Evolutionary conservation across 2,797 vertebrate species (phyloP), one percentile per base, ranked within the genome.

Genomic region (Oreortyx pictus): DNA sequence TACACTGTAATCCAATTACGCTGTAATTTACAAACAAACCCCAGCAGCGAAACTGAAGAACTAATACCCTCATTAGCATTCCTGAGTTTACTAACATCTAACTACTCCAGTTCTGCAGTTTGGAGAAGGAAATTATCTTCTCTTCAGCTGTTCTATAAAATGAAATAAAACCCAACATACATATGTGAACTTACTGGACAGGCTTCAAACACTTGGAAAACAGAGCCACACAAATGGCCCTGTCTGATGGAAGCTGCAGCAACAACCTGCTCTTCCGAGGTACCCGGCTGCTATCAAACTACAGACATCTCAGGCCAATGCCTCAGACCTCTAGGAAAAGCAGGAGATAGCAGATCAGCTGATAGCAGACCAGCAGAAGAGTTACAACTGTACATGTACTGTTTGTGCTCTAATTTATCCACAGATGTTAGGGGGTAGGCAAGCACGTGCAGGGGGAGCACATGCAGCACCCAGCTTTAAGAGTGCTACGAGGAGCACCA

Each of bases 301-400:
- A 5, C 4, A 43, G 8, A 47, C 8, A 11, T 15, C 39, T 71
- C 25, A 5, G 37, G 35, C 31, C 70, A 80, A 39, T 18, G 64
- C 33, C 39, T 67, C 8, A 39, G 33, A 33, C n/a, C 14, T 50
- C 46, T 1, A 5, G 35, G 16, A 46, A 73, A 39, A 33, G 61
- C 0, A 0, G 22, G 11, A 89, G 75, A 76, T 0, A 13, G 23
- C 7, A 46, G 6, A 62, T 41, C 43, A 78, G 57, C 47, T 37
- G 75, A 76, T 0, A 13, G 22, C 6, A 46, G 6, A 62, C 44
- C 43, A 78, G 57, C 47, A 86, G n/a, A 37, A 75, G 44, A 76
- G 5, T 22, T 80, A 2, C 5, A 57, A 60, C 47, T 60, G 64
- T 12, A 54, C 33, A 27, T 7, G 22, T 11, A 39, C 8, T 24